Base-by-base conservation (phyloP, 2,797 vertebrate species). In the Ambastaia sidthimunki region DNA sequence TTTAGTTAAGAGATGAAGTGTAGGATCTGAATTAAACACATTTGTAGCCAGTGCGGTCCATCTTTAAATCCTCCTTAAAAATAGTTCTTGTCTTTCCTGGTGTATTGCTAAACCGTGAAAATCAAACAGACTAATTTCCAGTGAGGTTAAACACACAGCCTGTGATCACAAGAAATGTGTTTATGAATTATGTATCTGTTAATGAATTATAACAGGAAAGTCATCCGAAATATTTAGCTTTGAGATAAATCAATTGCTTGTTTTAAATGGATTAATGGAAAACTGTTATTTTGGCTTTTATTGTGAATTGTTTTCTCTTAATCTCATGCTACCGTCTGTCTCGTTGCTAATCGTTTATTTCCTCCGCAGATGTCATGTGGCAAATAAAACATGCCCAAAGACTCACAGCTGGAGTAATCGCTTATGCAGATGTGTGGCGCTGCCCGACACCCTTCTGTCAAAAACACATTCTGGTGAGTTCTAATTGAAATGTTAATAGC, bases 381-480 rank as follows among this genome's bases (percentile, higher is more conserved):
- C 91, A 82, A 96, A 96, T 88, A 95, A 93, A 89, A 96, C 95
- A 18, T 96, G 95, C 82, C 94, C 95, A 1, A 89, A 91, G 88
- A 94, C 93, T 84, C 92, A 94, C 71, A 84, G 92, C 71, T 96
- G 95, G 95, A 95, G 91, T 86, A 90, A 93, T 85, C 91, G 90
- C 67, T 85, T 95, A 82, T 96, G 95, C 90, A 94, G 90, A 89
- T 96, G 95, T 89, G 91, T 95, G 78, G 73, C 87, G 67, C 90
- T 93, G 59, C 92, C 93, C 3, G 94, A 94, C 52, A 91, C 93
- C 71, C 86, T 85, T 71, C 93, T 94, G 74, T 89, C 93, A 72
- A 90, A 93, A 77, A 90, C 92, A n/a, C 76, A 84, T 72, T 92
- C 87, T 80, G 94, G 95, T 96, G 89, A 92, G 92, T 71, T 67